These are phyloP conservation scores for Pectinophora gossypiella DNA, from an alignment of 1,140 invertebrate genomes.

Conservation along the genomic window DNA sequence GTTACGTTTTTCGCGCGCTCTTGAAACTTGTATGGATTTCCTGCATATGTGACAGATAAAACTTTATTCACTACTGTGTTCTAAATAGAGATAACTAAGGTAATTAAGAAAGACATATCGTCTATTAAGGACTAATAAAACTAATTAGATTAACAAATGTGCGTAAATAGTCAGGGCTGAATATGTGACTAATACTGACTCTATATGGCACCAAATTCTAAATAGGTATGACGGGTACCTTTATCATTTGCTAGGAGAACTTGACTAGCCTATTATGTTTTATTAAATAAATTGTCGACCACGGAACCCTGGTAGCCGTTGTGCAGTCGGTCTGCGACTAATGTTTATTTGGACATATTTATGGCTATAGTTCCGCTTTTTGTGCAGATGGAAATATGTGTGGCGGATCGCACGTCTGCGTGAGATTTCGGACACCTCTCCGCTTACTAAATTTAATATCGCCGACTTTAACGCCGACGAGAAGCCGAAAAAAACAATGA, in stretches of 20 bases:
- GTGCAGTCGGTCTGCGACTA: slow-evolving; percentile 56
- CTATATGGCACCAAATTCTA: background rate
- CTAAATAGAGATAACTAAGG: background rate
- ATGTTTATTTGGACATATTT: slow-evolving; percentile 75
- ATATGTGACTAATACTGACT: background rate
- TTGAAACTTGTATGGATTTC: too few relatives aligned
- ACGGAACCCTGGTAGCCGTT: slow-evolving; percentile 43
- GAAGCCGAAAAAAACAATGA: slow-evolving; percentile 63
- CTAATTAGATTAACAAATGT: background rate
- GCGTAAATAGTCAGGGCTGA: background rate
- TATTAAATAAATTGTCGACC: slow-evolving; percentile 19
- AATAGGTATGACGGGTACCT: background rate
- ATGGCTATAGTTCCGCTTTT: slow-evolving; percentile 75
- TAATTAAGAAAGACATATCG: background rate
- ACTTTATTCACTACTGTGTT: too few relatives aligned
- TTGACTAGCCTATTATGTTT: background rate
- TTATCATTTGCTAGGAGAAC: background rate
- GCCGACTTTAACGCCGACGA: slow-evolving; percentile 64
- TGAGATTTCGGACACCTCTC: slow-evolving; percentile 73
- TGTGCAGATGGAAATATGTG: slow-evolving; percentile 71
- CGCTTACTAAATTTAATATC: slow-evolving; percentile 75
- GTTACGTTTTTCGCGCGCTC: too few relatives aligned
- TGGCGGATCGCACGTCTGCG: slow-evolving; percentile 74
- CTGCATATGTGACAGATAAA: too few relatives aligned
- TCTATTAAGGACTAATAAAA: background rate